Conservation (phyloP, 1,140 invertebrate species). For the Aphaenogaster floridana region DNA sequence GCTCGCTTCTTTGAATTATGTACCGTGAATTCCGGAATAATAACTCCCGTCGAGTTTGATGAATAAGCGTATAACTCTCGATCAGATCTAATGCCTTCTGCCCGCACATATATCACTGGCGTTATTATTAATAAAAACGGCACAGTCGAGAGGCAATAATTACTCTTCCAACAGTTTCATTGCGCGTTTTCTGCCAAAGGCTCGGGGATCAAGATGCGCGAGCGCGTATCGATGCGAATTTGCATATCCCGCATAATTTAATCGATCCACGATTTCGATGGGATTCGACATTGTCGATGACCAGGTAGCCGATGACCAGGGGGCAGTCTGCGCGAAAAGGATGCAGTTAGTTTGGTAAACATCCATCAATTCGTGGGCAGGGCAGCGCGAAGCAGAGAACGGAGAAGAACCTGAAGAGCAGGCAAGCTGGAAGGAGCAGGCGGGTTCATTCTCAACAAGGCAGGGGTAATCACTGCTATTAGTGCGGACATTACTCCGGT, state of each 20-base stretch:
- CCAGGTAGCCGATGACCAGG: conserved; percentile 64
- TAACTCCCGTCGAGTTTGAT: conserved; percentile 50
- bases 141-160: conserved; percentile 43
- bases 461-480: conserved; percentile 86
- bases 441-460: conserved; percentile 84
- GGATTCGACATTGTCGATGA: conserved; percentile 60
- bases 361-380: conserved; percentile 84
- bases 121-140: conserved; percentile 55
- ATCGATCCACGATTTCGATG: conserved; percentile 63
- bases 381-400: conserved; percentile 65
- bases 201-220: neutral
- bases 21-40: conserved; percentile 39
- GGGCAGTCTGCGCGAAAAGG: conserved; percentile 64
- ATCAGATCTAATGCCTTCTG: conserved; percentile 51
- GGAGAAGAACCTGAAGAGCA: conserved; percentile 69
- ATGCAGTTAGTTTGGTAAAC: conserved; percentile 81
- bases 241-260: conserved; percentile 66
- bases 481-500: conserved; percentile 86
- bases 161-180: conserved; percentile 34
- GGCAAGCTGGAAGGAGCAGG: conserved; percentile 77
- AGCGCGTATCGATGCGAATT: conserved; percentile 34
- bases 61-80: conserved; percentile 49
- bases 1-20: conserved; percentile 37
- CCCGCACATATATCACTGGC: conserved; percentile 33
- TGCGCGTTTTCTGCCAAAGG: conserved; percentile 27